Evolutionary conservation across 2,797 vertebrate species (phyloP).

Genomic region (Pangasius larnaudii): DNA sequence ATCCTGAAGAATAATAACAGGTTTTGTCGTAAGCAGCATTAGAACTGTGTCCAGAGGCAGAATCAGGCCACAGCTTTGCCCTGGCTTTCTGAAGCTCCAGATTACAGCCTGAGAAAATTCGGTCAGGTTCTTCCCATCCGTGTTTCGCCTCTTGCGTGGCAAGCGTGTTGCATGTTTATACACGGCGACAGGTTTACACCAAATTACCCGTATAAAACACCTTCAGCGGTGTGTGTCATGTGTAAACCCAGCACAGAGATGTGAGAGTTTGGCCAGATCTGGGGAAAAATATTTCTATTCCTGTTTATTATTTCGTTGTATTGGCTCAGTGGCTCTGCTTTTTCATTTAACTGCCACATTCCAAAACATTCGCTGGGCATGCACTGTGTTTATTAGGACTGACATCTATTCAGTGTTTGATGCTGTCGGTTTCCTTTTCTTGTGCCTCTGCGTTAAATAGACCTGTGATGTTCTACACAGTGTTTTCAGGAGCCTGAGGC

Average conservation of each 20-base stretch:
- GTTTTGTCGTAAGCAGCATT: background rate
- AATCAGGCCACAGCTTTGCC: background rate
- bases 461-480: background rate
- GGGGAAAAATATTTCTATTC: background rate
- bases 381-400: background rate
- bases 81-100: background rate
- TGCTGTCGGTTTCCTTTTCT: background rate
- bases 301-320: background rate
- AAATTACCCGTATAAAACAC: conserved; percentile 9
- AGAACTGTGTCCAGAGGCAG: background rate
- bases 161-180: conserved; percentile 11
- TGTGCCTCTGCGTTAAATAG: background rate
- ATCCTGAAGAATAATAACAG: background rate
- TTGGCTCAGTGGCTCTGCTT: background rate
- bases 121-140: background rate
- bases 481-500: background rate
- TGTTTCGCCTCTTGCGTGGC: background rate
- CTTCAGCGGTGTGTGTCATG: background rate
- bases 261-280: background rate
- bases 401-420: background rate
- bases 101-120: background rate
- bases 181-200: conserved; percentile 26
- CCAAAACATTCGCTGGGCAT: background rate
- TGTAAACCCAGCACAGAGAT: background rate
- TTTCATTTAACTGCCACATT: background rate